phyloP scores from a whole-genome alignment of 2,888 invertebrate species.

The Polyommatus iphigenia region DNA sequence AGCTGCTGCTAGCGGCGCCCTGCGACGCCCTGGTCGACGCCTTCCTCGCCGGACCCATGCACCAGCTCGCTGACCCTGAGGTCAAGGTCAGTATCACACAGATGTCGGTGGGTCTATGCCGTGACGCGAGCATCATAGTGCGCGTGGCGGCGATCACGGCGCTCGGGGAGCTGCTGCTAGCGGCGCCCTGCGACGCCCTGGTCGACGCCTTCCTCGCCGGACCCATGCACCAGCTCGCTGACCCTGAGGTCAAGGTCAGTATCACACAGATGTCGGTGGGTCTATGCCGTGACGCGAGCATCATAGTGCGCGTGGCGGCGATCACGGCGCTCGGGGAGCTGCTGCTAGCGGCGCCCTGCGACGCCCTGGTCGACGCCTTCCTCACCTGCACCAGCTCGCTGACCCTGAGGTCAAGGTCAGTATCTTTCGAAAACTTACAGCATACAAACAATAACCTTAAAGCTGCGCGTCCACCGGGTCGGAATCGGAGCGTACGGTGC shows the following conservation, averaged over 20 bases:
- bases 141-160: constrained; percentile 62
- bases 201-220: constrained; percentile 68
- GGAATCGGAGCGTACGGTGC: too few relatives aligned
- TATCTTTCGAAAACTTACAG: too few relatives aligned
- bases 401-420: constrained; percentile 68
- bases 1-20: constrained; percentile 50
- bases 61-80: constrained; percentile 70
- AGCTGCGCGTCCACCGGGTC: too few relatives aligned
- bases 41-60: constrained; percentile 68
- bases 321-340: constrained; percentile 62
- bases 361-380: constrained; percentile 59
- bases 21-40: constrained; percentile 55
- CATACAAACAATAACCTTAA: too few relatives aligned
- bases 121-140: constrained; percentile 71
- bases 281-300: constrained; percentile 69
- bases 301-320: constrained; percentile 67
- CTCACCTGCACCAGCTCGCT: constrained; percentile 65
- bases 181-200: constrained; percentile 47
- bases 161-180: constrained; percentile 56
- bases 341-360: constrained; percentile 47
- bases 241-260: constrained; percentile 65
- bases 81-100: constrained; percentile 53
- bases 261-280: constrained; percentile 57
- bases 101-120: constrained; percentile 65
- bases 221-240: constrained; percentile 67